Evolutionary conservation across 2,888 invertebrate species (phyloP), one percentile per base, ranked within the genome.

Genomic region (Auanema sp.): DNA sequence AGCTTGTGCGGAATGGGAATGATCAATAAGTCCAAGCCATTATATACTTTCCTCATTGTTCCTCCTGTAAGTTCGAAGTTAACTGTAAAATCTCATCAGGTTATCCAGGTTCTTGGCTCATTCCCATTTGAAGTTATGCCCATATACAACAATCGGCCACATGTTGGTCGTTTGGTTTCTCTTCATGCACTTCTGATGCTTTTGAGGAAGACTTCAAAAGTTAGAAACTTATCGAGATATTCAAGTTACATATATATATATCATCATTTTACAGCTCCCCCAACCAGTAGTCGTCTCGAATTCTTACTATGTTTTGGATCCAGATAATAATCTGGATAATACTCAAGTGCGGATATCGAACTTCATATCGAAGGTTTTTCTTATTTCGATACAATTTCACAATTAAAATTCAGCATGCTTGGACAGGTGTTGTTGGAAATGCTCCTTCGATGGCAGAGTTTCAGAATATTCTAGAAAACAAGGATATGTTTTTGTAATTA

Each of bases 301-400:
- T 41, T 70, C 76, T 0, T 80, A 69, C 58, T 80, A 77, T 56
- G 66, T 80, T 8, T 64, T 80, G n/a, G 79, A 80, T 63, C 80
- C 80, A 18, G 74, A 76, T 47, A 77, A 76, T 42, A 76, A 80
- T 64, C 55, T 80, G 21, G 66, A 58, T 1, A 72, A 69, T 11
- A 80, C 80, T 25, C 68, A 78, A 33, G 60, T 71, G 42, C 66
- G 80, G 18, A 69, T 80, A 61, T 51, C 64, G 18, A 63, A 69
- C 4, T 70, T 73, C 53, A 62, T 79, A 12, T 64, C 64, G 23
- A 71, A 69, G 43, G 75, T 76, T 51, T 5, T 8, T 33, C 33
- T 33, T 3, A 33, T 3, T 33, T 33, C 8, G 3, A 8, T 5
- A 33, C 8, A 33, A 5, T 33, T 33, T 3, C 8, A 8, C 8